phyloP scores from a whole-genome alignment of 2,797 vertebrate genomes.

The Parambassis ranga region DNA sequence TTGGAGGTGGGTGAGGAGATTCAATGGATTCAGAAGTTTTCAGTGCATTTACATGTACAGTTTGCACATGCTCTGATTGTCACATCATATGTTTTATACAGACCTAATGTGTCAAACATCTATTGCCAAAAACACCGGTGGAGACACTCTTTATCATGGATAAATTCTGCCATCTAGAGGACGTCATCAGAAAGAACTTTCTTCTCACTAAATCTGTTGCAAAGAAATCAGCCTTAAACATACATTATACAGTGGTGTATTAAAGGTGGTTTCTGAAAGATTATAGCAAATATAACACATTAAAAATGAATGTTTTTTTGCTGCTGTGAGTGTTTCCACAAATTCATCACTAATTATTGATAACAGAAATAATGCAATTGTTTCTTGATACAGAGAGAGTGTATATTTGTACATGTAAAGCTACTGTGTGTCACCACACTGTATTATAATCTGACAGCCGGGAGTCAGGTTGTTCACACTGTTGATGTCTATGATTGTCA shows the following conservation, averaged over 20 bases:
- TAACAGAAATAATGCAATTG: too few relatives aligned
- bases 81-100: too few relatives aligned
- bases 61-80: too few relatives aligned
- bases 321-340: constrained; percentile 9
- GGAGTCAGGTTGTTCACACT: constrained; percentile 28
- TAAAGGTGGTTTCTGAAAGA: too few relatives aligned
- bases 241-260: not conserved
- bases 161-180: constrained; percentile 64
- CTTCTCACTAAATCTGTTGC: not conserved
- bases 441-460: constrained; percentile 12
- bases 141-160: not conserved
- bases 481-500: constrained; percentile 40
- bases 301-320: not conserved
- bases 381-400: not conserved
- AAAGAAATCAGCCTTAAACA: not conserved
- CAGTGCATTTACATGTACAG: not conserved
- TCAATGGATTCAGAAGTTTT: too few relatives aligned
- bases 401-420: not conserved
- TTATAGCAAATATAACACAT: not conserved
- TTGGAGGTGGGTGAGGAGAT: too few relatives aligned
- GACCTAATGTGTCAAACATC: not conserved
- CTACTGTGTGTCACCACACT: not conserved
- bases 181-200: not conserved
- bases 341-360: too few relatives aligned
- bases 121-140: not conserved